Evolutionary conservation across 1,140 invertebrate species (phyloP), one percentile per base, ranked within the genome.

Genomic region (Paraescarpia echinospica): DNA sequence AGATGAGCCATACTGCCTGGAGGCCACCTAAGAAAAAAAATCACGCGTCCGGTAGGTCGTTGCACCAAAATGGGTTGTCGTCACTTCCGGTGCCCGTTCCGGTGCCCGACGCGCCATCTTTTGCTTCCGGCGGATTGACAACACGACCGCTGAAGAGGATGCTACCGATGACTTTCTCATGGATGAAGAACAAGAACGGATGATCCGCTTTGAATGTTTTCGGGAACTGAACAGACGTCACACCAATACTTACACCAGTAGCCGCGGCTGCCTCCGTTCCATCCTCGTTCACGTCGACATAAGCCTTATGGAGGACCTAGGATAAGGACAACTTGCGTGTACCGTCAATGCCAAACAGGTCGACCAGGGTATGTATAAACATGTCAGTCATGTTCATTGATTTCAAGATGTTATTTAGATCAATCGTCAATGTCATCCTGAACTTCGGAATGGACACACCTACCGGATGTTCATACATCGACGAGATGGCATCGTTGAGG

Each of bases 211-310:
- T 35, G 91, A 91, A 91, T 14, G 22, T 41, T 33, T 22, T 34
- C 14, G 41, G 34, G 14, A 34, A 2, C 18, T 34, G 14, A 41
- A 90, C 33, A 31, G 59, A n/a, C 9, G 34, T 77, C 9, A 31
- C 1, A 14, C 1, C n/a, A 0, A 41, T 91, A 92, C 91, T 90
- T 92, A 93, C 94, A 89, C 88, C 94, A 59, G 95, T 95, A 22
- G 94, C 95, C 27, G 96, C 96, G n/a, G 96, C 94, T 31, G 96
- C 96, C 92, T 95, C 95, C 0, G 95, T 96, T 0, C 96, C 96
- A 48, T 94, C 94, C 92, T 96, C 96, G 92, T 95, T 95, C 27
- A 98, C 95, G 91, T 97, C 96, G 27, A 97, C 95, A 41, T 96
- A 96, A 18, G 97, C 96, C 93, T 97, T 96, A 93, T 97, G 96